Conservation (phyloP, 2,888 invertebrate genomes). For the Priapulus caudatus region DNA sequence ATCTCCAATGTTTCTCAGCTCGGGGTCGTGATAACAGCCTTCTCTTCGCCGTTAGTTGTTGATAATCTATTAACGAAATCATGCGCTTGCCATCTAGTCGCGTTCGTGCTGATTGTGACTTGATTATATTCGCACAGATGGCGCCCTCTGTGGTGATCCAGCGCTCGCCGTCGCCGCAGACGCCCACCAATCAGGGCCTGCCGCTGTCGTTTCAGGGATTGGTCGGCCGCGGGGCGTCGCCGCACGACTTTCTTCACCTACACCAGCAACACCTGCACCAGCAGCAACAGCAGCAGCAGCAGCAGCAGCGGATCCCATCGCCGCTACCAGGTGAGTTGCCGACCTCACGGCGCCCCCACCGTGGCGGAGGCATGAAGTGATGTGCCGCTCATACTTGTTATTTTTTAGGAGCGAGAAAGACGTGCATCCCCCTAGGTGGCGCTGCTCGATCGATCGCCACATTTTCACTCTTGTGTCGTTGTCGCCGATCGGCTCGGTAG, state of each 20-base stretch:
- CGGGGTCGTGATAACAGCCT: not conserved
- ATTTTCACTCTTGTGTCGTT: too few species aligned
- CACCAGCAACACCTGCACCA: too few species aligned
- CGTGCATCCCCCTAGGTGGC: too few species aligned
- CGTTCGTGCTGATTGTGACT: too few species aligned
- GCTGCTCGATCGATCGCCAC: too few species aligned
- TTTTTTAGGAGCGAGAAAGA: too few species aligned
- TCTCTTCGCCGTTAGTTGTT: not conserved
- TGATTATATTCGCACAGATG: not conserved
- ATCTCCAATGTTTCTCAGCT: not conserved
- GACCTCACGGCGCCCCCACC: too few species aligned
- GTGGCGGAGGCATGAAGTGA: too few species aligned
- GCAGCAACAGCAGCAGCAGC: slow-evolving; percentile 40
- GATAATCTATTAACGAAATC: not conserved
- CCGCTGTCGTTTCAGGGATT: not conserved
- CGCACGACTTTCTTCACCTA: not conserved
- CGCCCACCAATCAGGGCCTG: slow-evolving; percentile 5
- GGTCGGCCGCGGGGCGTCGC: not conserved
- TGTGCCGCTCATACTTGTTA: too few species aligned
- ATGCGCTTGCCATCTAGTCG: too few species aligned
- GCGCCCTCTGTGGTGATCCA: slow-evolving; percentile 12
- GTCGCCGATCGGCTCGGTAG: too few species aligned
- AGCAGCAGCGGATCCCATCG: slow-evolving; percentile 51
- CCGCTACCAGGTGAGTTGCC: too few species aligned
- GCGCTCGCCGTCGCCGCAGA: slow-evolving; percentile 13